Evolutionary conservation across 35 echinoderm and acorn worm genomes (phyloP).

Genomic region (Hemicentrotus pulcherrimus): DNA sequence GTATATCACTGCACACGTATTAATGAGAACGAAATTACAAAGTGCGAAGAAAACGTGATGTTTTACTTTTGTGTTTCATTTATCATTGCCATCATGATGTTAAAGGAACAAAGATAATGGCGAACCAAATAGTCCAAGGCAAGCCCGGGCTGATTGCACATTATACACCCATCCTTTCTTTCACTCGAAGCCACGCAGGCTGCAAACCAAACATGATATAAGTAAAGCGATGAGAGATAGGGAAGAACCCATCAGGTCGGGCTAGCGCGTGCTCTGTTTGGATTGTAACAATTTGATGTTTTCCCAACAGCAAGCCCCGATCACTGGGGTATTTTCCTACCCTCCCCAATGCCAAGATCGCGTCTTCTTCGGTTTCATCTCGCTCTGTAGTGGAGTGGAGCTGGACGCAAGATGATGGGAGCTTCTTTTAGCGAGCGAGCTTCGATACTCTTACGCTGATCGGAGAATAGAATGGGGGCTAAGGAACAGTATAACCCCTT

Average conservation of each 20-base stretch:
- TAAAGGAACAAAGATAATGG: not conserved
- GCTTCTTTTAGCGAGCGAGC: not conserved
- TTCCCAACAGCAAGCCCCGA: constrained; percentile 47
- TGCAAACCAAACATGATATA: constrained; percentile 43
- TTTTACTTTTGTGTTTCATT: not conserved
- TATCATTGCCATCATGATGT: not conserved
- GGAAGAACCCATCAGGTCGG: not conserved
- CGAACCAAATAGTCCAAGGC: not conserved
- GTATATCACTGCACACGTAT: too few species aligned
- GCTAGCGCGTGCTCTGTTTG: constrained; percentile 20
- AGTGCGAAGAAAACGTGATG: not conserved
- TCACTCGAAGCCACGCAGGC: not conserved
- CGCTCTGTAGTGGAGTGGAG: not conserved
- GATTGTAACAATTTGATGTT: constrained; percentile 54
- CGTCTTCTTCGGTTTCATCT: constrained; percentile 28
- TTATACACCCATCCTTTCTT: constrained; percentile 1
- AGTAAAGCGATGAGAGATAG: constrained; percentile 37
- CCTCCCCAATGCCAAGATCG: constrained; percentile 49
- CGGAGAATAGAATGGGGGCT: not conserved
- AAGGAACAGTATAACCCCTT: not conserved
- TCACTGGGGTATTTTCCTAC: constrained; percentile 43
- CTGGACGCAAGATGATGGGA: not conserved
- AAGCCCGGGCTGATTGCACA: not conserved
- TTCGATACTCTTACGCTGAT: not conserved
- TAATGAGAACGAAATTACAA: too few species aligned